A percentile compares a stretch with the other conserved stretches of the same genome.
phyloP scores from a whole-genome alignment of 2,113 vertebrate genomes.

The Eulemur rufifrons region DNA sequence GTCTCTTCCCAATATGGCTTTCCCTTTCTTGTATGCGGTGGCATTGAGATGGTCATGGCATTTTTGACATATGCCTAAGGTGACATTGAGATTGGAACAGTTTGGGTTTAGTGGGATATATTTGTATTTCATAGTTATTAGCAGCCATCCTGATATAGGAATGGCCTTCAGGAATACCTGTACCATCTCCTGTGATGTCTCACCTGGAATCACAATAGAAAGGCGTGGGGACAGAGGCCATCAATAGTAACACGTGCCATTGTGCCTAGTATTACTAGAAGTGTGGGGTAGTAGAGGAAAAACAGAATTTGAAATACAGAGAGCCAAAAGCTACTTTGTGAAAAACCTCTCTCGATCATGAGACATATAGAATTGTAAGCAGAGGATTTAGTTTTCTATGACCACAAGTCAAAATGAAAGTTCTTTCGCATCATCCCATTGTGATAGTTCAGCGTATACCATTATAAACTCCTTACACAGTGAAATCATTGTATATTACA shows the following conservation, averaged over 20 bases:
- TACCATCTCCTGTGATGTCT: not conserved
- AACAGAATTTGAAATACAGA: not conserved
- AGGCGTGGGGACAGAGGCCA: not conserved
- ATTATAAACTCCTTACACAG: not conserved
- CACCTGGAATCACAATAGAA: not conserved
- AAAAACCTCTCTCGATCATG: not conserved
- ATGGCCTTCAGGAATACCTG: not conserved
- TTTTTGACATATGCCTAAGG: not conserved
- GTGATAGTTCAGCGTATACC: not conserved
- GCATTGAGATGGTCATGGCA: not conserved
- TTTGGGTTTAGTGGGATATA: not conserved
- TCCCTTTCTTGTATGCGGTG: not conserved
- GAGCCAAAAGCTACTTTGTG: not conserved
- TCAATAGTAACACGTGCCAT: not conserved
- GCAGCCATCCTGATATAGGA: not conserved
- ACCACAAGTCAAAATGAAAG: slow-evolving; percentile 1
- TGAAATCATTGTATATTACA: not conserved
- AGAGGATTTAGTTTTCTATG: not conserved
- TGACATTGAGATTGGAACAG: not conserved
- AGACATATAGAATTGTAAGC: not conserved
- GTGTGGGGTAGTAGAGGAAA: not conserved
- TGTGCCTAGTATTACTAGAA: not conserved
- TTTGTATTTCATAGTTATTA: not conserved
- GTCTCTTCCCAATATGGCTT: not conserved
- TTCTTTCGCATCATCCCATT: not conserved